Evolutionary conservation across 2,888 invertebrate species (phyloP).

Genomic region (Leucoptera coffeella): DNA sequence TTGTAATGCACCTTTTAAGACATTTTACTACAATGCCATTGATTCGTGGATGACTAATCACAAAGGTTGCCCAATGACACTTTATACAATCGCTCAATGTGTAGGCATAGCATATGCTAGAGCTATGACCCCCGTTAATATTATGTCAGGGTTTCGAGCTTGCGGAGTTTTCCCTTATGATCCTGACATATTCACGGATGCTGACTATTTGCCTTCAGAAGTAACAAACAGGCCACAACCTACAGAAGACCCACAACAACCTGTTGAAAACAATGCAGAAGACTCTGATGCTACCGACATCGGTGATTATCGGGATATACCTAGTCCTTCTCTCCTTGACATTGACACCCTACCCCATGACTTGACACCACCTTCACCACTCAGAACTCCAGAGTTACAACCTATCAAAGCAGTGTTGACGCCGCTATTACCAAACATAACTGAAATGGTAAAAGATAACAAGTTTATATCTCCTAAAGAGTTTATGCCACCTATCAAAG

Average conservation of each 20-base stretch:
- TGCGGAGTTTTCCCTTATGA: constrained; percentile 10
- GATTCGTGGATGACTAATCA: constrained; percentile 17
- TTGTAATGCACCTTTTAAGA: constrained; percentile 19
- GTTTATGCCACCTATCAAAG: constrained; percentile 1
- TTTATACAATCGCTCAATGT: constrained; percentile 16
- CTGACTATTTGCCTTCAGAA: constrained; percentile 7
- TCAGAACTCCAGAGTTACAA: background rate
- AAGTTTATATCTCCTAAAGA: background rate
- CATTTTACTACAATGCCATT: constrained; percentile 12
- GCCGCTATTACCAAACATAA: background rate
- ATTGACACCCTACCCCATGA: too few relatives aligned
- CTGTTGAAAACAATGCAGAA: background rate
- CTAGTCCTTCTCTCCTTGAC: too few relatives aligned
- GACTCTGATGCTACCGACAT: background rate
- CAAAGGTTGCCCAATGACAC: constrained; percentile 17
- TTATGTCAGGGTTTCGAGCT: constrained; percentile 7
- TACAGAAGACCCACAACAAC: constrained; percentile 1
- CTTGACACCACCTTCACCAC: background rate
- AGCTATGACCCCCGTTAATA: constrained; percentile 13
- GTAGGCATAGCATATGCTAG: constrained; percentile 11
- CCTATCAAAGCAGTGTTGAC: background rate
- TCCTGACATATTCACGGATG: constrained; percentile 8
- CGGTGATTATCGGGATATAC: too few relatives aligned
- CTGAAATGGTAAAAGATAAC: too few relatives aligned
- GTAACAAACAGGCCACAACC: constrained; percentile 6